Evolutionary conservation across 2,113 vertebrate species (phyloP).

Genomic region (Paramisgurnus dabryanus): DNA sequence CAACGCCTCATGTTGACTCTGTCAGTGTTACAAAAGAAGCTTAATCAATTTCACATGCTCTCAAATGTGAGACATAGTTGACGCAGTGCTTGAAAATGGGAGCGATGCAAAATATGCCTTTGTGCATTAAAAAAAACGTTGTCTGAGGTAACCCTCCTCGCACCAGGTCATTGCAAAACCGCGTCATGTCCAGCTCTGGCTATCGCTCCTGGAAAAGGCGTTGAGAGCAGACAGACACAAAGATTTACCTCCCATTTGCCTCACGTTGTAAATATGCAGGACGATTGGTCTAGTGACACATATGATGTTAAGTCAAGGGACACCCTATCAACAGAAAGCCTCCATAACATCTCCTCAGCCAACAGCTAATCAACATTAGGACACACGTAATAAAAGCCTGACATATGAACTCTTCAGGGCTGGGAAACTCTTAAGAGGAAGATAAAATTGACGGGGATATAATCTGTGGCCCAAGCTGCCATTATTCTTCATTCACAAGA

Average conservation of each 20-base stretch:
- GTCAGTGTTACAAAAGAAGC: conserved; percentile 40
- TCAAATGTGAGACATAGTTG: conserved; percentile 56
- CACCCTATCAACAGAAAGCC: conserved; percentile 58
- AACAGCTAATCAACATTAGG: conserved; percentile 63
- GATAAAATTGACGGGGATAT: conserved; percentile 4
- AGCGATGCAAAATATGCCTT: conserved; percentile 65
- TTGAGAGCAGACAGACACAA: conserved; percentile 6
- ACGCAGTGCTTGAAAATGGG: conserved; percentile 62
- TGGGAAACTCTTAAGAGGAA: conserved; percentile 31
- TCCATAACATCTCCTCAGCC: conserved; percentile 57
- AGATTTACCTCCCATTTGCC: conserved; percentile 29
- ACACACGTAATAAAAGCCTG: conserved; percentile 68
- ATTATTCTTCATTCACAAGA: conserved; percentile 66
- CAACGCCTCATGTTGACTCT: conserved; percentile 4
- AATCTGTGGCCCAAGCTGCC: conserved; percentile 33
- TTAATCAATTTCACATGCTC: conserved; percentile 52
- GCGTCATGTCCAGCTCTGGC: conserved; percentile 31
- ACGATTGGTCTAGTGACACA: conserved; percentile 42
- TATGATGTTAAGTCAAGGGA: conserved; percentile 50
- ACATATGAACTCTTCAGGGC: conserved; percentile 26
- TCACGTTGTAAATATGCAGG: conserved; percentile 57
- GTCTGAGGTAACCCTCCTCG: neutral
- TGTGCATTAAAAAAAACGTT: conserved; percentile 26
- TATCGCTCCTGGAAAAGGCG: conserved; percentile 20
- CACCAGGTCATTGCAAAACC: conserved; percentile 4